A percentile compares a stretch with the other conserved stretches of the same genome.
phyloP scores from a whole-genome alignment of 2,113 vertebrate genomes.

The Dipodomys spectabilis region DNA sequence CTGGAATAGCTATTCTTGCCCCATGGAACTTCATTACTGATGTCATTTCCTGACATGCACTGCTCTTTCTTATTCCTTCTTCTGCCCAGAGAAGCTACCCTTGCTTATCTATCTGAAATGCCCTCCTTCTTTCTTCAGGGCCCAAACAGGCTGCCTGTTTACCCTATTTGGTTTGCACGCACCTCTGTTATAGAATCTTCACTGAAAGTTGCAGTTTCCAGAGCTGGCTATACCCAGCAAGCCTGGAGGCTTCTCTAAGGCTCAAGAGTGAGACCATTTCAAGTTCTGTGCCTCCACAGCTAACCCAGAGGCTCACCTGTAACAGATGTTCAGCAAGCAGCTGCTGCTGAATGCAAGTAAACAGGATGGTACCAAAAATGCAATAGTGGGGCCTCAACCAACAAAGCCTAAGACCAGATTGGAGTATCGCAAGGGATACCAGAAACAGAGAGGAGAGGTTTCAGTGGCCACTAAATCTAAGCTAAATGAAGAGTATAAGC shows the following conservation, averaged over 20 bases:
- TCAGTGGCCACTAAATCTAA: not conserved
- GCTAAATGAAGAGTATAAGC: not conserved
- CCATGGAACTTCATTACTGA: not conserved
- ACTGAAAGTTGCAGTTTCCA: not conserved
- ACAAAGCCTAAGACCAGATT: not conserved
- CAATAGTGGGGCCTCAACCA: not conserved
- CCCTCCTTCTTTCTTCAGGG: not conserved
- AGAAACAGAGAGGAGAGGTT: not conserved
- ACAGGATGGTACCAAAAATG: not conserved
- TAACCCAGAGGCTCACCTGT: not conserved
- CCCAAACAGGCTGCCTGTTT: not conserved
- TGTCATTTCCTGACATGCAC: not conserved
- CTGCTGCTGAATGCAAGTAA: not conserved
- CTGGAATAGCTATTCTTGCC: not conserved
- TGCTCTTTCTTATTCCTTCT: not conserved
- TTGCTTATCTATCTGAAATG: not conserved
- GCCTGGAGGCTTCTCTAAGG: not conserved
- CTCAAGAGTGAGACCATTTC: not conserved
- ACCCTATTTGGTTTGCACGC: not conserved
- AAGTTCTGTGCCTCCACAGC: not conserved
- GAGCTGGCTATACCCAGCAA: not conserved
- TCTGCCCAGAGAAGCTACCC: not conserved
- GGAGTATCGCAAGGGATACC: not conserved
- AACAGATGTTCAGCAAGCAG: not conserved
- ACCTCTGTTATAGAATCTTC: not conserved